Base-by-base conservation (phyloP, 2,888 invertebrate species). In the Catocala nupta region DNA sequence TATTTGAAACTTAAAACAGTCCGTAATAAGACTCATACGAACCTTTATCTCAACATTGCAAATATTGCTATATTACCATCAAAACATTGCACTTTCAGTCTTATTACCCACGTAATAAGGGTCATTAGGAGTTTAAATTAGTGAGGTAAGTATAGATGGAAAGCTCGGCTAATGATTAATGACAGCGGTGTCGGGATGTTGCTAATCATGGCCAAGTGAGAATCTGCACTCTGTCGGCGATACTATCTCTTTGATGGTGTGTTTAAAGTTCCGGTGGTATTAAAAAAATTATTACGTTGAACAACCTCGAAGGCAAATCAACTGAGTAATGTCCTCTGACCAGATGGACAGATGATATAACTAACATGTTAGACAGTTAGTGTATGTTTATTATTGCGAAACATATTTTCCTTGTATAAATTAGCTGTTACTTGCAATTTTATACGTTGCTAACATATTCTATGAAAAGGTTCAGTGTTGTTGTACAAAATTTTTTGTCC, bases 121-220 rank as follows among this genome's bases (percentile, higher is more conserved):
- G 36, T 55, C 44, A 65, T 51, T 63, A n/a, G 55, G 42, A 39
- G 12, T 56, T 54, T 9, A 59, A 56, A 59, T 52, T 39, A 34
- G 67, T 56, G 44, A 62, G 63, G 56, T 59, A 57, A 47, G 63
- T 67, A 68, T 76, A 73, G 69, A 81, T 81, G 79, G 82, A 86
- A 85, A 87, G 81, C 82, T 82, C 73, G 49, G 61, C 68, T 74
- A 79, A 81, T 84, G 82, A 86, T 77, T 81, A 82, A 84, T 83
- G 84, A 84, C 68, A 72, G 71, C 60, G 63, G 61, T 71, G 79
- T 80, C 81, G 77, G 86, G 84, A 86, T 85, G 81, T 86, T 78
- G 78, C 81, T 83, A 83, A 84, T 85, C 82, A 84, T 81, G 76
- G 76, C 61, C 70, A 81, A 84, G 77, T 77, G 72, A 78, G 81